Conservation (phyloP, 1,140 invertebrate genomes). For the Drusus annulatus region DNA sequence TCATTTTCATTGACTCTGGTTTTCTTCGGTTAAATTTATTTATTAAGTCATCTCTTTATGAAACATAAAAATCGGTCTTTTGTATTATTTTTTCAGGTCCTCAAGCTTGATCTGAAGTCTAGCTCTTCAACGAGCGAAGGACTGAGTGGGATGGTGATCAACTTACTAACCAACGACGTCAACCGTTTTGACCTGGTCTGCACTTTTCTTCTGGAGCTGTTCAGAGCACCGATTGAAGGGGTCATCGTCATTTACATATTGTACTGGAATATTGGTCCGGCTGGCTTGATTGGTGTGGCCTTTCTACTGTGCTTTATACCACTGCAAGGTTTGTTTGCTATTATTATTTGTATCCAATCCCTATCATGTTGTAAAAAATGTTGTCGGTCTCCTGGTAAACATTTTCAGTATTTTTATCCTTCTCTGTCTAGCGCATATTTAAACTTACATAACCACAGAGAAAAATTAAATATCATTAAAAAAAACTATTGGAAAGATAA, state of each 20-base stretch:
- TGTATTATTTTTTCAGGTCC: conserved; percentile 62
- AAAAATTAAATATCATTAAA: too few species aligned
- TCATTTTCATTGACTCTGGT: too few species aligned
- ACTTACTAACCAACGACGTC: conserved; percentile 90
- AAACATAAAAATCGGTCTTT: too few species aligned
- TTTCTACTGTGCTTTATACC: conserved; percentile 87
- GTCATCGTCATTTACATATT: conserved; percentile 83
- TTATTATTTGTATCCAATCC: neutral
- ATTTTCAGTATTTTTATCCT: too few species aligned
- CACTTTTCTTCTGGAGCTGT: conserved; percentile 78
- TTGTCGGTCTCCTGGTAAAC: too few species aligned
- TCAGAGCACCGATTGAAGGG: conserved; percentile 85
- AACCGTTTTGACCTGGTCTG: conserved; percentile 79
- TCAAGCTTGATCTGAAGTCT: conserved; percentile 67
- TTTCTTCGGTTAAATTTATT: too few species aligned
- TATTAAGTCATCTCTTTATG: too few species aligned
- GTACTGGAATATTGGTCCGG: conserved; percentile 80
- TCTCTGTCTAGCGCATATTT: too few species aligned
- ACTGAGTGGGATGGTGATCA: conserved; percentile 88
- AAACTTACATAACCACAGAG: too few species aligned
- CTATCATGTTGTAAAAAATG: too few species aligned
- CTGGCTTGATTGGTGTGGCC: conserved; percentile 83
- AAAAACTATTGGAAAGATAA: too few species aligned
- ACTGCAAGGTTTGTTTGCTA: conserved; percentile 76
- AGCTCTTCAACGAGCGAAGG: conserved; percentile 81